Evolutionary conservation across 1,140 invertebrate genomes (phyloP).

Genomic region (Oscheius sp.): DNA sequence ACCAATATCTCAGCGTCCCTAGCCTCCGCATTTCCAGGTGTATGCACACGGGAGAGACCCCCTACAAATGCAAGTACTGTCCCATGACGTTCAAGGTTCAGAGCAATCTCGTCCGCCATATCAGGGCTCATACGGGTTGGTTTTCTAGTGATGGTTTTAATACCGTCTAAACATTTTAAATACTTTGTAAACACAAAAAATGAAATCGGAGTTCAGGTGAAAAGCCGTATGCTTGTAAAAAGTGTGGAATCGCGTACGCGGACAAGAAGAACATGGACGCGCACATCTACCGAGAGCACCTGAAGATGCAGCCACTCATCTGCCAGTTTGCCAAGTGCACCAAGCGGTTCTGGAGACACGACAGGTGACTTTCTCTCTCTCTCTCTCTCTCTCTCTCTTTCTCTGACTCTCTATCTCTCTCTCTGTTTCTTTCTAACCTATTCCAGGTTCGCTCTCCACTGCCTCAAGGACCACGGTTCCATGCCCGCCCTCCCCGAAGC

Average conservation of each 20-base stretch:
- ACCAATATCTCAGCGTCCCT: background rate
- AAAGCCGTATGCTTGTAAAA: constrained; percentile 45
- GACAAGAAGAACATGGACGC: constrained; percentile 51
- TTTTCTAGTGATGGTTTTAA: background rate
- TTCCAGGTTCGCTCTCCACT: background rate
- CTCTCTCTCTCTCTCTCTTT: too few relatives aligned
- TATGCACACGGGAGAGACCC: constrained; percentile 44
- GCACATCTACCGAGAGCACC: constrained; percentile 43
- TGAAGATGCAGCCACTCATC: constrained; percentile 33
- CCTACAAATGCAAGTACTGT: constrained; percentile 40
- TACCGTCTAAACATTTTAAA: background rate
- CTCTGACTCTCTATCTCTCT: too few relatives aligned
- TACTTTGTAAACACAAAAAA: background rate
- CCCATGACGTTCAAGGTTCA: constrained; percentile 43
- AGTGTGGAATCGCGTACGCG: constrained; percentile 40
- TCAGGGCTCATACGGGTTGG: constrained; percentile 40
- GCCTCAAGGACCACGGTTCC: background rate
- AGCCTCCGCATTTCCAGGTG: constrained; percentile 1
- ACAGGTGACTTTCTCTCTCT: too few relatives aligned
- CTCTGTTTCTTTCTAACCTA: too few relatives aligned
- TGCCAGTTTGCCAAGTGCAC: constrained; percentile 19
- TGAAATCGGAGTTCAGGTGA: constrained; percentile 31
- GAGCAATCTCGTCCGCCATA: constrained; percentile 42
- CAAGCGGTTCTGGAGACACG: constrained; percentile 35
- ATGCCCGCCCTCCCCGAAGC: too few relatives aligned